These are phyloP conservation scores for Lepidonotus clava DNA, from an alignment of 2,888 invertebrate genomes.

Conservation along the genomic window DNA sequence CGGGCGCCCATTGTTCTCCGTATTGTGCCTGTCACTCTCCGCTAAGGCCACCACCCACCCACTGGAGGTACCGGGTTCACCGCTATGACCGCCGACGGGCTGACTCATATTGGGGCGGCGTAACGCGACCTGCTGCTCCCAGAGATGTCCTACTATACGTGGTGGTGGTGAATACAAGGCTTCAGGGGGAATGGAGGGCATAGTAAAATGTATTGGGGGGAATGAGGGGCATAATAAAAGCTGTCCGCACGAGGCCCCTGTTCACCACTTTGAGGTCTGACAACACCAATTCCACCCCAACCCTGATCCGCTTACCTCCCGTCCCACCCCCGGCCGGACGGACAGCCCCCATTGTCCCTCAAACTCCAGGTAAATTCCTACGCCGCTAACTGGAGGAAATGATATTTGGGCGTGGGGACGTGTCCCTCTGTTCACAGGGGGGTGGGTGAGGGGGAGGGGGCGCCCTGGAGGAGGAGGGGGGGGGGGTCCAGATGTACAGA, in stretches of 20 bases:
- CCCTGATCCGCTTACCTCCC: neutral
- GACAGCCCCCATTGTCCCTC: neutral
- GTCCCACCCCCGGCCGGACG: neutral
- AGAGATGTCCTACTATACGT: neutral
- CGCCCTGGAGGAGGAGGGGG: neutral
- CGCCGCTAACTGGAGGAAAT: neutral
- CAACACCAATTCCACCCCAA: conserved; percentile 7
- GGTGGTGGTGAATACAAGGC: neutral
- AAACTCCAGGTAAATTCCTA: neutral
- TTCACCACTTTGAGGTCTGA: neutral
- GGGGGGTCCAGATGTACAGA: no score
- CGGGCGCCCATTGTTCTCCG: conserved; percentile 26
- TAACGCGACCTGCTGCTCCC: neutral
- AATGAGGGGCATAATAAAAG: no score
- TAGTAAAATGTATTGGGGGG: neutral
- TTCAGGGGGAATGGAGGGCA: neutral
- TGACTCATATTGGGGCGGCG: conserved; percentile 35
- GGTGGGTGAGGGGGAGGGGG: neutral
- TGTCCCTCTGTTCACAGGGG: no score
- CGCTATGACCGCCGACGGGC: neutral
- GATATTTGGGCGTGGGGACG: conserved; percentile 27
- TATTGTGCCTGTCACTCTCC: neutral
- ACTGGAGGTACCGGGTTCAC: neutral
- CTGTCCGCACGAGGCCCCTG: neutral
- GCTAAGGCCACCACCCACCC: conserved; percentile 16